Evolutionary conservation across 2,113 vertebrate genomes (phyloP), one percentile per base, ranked within the genome.

Genomic region (Poecile atricapillus): DNA sequence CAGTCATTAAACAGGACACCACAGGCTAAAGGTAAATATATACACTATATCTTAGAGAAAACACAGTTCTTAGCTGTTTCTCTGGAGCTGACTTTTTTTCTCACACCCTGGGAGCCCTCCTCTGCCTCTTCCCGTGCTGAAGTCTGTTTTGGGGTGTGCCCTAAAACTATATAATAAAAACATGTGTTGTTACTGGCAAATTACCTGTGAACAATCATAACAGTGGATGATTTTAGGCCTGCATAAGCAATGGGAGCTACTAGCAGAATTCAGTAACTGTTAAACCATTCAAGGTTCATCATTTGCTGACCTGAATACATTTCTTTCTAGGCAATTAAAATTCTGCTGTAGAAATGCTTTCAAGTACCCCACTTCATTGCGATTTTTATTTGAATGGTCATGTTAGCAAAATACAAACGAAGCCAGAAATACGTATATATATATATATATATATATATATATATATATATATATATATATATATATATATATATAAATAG

Each of bases 251-350:
- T 49, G 30, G 53, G 39, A 80, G 33, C n/a, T 74, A 74, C 77
- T 30, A 63, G 64, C 10, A 91, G 79, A 86, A 88, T 70, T 60
- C 60, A 90, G 31, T 41, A 73, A 62, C 53, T 73, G 25, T 50
- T 90, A 80, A 95, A 77, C 43, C 31, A 4, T 74, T 77, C 52
- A 96, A 74, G 55, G 15, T 92, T 67, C 47, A 23, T 28, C 55
- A 10, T 74, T 67, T 58, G 52, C 33, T 91, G 67, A 74, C 50
- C 67, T 47, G 47, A 90, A 93, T 47, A 10, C 8, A 49, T 44
- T 90, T 92, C 27, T 86, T 90, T 74, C 68, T 37, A 68, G 28
- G 47, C 35, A 90, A 94, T 81, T 93, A 86, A 94, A 90, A 75
- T 90, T 68, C 64, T 83, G n/a, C 28, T 71, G 22, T n/a, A 81